Conservation (phyloP, 2,113 vertebrate species). For the Epinephelus fuscoguttatus region DNA sequence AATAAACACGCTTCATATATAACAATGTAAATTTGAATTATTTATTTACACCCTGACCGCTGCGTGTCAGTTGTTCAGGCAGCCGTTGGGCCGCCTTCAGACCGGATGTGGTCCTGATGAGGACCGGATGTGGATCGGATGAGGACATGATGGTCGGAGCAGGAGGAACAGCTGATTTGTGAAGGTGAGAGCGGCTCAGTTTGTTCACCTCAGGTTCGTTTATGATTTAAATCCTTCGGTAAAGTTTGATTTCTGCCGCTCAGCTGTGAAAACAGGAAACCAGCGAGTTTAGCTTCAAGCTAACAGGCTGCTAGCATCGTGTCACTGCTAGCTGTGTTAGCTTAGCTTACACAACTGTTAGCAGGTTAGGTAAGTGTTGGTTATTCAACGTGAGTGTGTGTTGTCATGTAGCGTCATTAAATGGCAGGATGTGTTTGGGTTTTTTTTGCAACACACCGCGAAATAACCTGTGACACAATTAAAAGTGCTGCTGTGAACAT, state of each 20-base stretch:
- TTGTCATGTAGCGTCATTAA: neutral
- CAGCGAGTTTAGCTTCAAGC: neutral
- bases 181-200: slow-evolving; percentile 39
- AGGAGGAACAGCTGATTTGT: slow-evolving; percentile 1
- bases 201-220: neutral
- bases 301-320: neutral
- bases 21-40: neutral
- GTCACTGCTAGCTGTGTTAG: neutral
- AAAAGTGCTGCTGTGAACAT: no score
- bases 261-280: neutral
- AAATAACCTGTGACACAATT: no score
- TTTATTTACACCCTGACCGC: no score
- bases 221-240: rapidly evolving
- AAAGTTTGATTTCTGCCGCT: neutral
- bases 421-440: neutral
- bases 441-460: no score
- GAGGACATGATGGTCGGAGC: neutral
- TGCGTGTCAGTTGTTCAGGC: neutral
- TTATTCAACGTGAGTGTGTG: neutral
- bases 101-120: neutral
- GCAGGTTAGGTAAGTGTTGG: neutral
- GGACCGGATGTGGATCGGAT: no score
- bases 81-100: neutral
- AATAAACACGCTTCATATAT: neutral
- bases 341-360: neutral